Base-by-base conservation (phyloP, 2,888 invertebrate species). In the Stenodera caucasica region DNA sequence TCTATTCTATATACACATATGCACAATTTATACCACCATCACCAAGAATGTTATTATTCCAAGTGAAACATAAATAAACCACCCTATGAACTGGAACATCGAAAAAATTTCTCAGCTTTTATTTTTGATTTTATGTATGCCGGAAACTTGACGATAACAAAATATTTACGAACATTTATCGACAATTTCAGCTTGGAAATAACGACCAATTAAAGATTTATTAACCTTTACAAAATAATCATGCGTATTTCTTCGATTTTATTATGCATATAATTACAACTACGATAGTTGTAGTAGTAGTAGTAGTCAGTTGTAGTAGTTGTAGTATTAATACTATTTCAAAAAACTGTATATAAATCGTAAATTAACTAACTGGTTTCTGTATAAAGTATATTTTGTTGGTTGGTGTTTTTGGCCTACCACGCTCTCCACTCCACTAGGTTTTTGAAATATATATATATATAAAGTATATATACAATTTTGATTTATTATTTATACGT, bases 131-230 rank as follows among this genome's bases (percentile, higher is more conserved):
- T 63, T 60, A 63, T 60, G 59, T 57, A 40, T 60, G 52, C 63
- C 63, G 63, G 60, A 63, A 63, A 63, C 57, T 60, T 57, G 57
- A 49, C 40, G 57, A 58, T 59, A 63, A 63, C 63, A 63, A 63
- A 63, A 63, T 63, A 63, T 63, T 63, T 63, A 63, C 63, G 49
- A 52, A 59, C 54, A 57, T 63, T 63, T 60, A 63, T 63, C 57
- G 59, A 59, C 59, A 54, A 32, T 63, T 59, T 58, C 4, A 56
- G 26, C 5, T 4, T 18, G 53, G 54, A 60, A 59, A 60, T 59
- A 63, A 45, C 63, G 37, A 57, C 53, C 59, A 59, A 51, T 63
- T 60, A 63, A 63, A 63, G 57, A 57, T 63, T 63, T 63, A 63
- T 57, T 63, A 63, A 60, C 59, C 58, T 33, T 30, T 57, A 54